A percentile compares a stretch with the other conserved stretches of the same genome.
phyloP scores from a whole-genome alignment of 2,797 vertebrate genomes.

The Pygocentrus nattereri region DNA sequence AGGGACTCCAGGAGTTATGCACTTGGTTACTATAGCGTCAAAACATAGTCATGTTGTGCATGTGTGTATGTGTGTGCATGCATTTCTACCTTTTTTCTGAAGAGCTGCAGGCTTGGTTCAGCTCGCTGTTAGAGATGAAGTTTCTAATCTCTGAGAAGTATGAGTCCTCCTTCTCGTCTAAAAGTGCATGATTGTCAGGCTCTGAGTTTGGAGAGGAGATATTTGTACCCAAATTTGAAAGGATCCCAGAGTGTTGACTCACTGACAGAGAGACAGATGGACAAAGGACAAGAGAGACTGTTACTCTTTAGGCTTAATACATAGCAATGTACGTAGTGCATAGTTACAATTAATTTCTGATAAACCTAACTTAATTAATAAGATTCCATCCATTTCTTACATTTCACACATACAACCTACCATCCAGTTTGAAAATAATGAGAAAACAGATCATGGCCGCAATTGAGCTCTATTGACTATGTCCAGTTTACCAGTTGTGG shows the following conservation, averaged over 20 bases:
- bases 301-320: not conserved
- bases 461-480: not conserved
- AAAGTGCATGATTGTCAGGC: conserved; percentile 99
- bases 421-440: too few species aligned
- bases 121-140: conserved; percentile 98
- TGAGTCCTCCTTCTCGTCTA: conserved; percentile 98
- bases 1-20: too few species aligned
- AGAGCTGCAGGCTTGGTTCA: conserved; percentile 90
- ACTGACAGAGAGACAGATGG: conserved; percentile 62
- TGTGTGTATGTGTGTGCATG: conserved; percentile 18
- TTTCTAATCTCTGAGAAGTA: conserved; percentile 99
- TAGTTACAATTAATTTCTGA: not conserved
- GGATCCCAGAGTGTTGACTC: conserved; percentile 96
- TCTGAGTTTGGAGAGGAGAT: conserved; percentile 97
- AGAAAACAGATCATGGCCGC: too few species aligned
- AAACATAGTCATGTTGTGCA: conserved; percentile 37
- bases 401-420: not conserved
- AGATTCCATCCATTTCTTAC: not conserved
- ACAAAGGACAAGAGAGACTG: not conserved
- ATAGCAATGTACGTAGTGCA: not conserved
- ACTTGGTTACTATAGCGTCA: conserved; percentile 48
- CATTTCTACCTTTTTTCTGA: conserved; percentile 89
- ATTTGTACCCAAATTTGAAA: conserved; percentile 93
- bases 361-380: not conserved
- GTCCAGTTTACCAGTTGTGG: not conserved